These are phyloP conservation scores for Lordiphosa clarofinis DNA, from an alignment of 1,140 invertebrate species.

Conservation along the genomic window DNA sequence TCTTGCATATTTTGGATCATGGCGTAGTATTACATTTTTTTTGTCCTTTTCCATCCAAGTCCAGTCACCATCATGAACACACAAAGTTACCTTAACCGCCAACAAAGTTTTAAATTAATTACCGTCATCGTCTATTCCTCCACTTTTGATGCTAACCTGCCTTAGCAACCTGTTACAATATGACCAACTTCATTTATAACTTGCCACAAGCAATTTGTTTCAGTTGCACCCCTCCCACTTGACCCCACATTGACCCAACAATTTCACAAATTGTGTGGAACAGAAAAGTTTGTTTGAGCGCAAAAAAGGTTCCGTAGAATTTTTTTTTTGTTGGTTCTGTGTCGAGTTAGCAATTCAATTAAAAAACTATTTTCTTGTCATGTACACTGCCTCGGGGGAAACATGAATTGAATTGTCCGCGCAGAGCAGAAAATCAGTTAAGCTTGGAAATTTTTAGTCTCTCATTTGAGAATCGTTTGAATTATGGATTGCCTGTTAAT, in stretches of 20 bases:
- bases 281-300: slow-evolving; percentile 20
- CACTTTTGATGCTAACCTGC: slow-evolving; percentile 4
- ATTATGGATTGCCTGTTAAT: too few species aligned
- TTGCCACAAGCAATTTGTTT: slow-evolving; percentile 34
- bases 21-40: too few species aligned
- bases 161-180: slow-evolving; percentile 3
- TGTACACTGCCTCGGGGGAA: neutral
- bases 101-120: slow-evolving; percentile 32
- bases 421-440: too few species aligned
- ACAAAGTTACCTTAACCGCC: neutral
- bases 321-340: slow-evolving; percentile 3
- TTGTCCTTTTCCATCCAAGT: neutral
- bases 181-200: slow-evolving; percentile 33
- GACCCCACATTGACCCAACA: slow-evolving; percentile 36
- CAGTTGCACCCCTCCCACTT: slow-evolving; percentile 7
- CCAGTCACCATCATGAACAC: neutral
- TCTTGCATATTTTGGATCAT: too few species aligned
- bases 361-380: slow-evolving; percentile 27
- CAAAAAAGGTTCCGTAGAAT: neutral
- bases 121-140: neutral
- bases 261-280: slow-evolving; percentile 28
- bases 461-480: too few species aligned
- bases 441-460: too few species aligned
- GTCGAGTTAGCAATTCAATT: slow-evolving; percentile 17
- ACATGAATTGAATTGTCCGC: neutral